phyloP scores from a whole-genome alignment of 2,888 invertebrate genomes.

The Rhamnusium bicolor region DNA sequence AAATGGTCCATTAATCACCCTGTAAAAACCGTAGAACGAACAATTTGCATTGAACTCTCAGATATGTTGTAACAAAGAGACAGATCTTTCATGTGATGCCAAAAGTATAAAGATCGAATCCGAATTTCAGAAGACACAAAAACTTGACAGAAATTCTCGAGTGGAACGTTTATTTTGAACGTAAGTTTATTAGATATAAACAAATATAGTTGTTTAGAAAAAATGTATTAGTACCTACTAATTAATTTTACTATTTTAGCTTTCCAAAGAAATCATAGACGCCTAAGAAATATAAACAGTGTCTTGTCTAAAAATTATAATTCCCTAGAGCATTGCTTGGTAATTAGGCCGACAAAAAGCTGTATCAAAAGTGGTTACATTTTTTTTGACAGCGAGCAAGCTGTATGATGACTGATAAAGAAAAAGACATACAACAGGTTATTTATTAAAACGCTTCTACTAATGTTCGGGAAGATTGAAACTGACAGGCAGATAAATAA shows the following conservation, averaged over 20 bases:
- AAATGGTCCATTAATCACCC: too few species aligned
- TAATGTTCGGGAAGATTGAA: constrained; percentile 12
- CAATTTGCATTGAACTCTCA: too few species aligned
- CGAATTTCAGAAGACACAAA: too few species aligned
- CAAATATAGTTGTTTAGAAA: too few species aligned
- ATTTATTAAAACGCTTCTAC: constrained; percentile 15
- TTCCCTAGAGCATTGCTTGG: not conserved
- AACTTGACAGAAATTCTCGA: too few species aligned
- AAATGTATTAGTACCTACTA: too few species aligned
- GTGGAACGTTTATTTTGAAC: too few species aligned
- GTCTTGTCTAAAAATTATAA: not conserved
- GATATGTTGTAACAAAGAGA: too few species aligned
- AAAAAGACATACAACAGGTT: constrained; percentile 16
- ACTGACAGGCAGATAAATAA: constrained; percentile 31
- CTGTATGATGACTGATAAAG: constrained; percentile 20
- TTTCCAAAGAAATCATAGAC: not conserved
- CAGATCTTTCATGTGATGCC: too few species aligned
- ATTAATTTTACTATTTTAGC: not conserved
- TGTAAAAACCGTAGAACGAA: too few species aligned
- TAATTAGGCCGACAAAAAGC: constrained; percentile 22
- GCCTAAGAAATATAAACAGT: not conserved
- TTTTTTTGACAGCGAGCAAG: constrained; percentile 1
- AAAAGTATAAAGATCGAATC: too few species aligned
- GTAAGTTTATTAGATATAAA: too few species aligned
- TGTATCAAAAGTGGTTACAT: constrained; percentile 16